These are phyloP conservation scores for Harpegnathos saltator DNA, from an alignment of 1,140 invertebrate species.

Conservation along the genomic window DNA sequence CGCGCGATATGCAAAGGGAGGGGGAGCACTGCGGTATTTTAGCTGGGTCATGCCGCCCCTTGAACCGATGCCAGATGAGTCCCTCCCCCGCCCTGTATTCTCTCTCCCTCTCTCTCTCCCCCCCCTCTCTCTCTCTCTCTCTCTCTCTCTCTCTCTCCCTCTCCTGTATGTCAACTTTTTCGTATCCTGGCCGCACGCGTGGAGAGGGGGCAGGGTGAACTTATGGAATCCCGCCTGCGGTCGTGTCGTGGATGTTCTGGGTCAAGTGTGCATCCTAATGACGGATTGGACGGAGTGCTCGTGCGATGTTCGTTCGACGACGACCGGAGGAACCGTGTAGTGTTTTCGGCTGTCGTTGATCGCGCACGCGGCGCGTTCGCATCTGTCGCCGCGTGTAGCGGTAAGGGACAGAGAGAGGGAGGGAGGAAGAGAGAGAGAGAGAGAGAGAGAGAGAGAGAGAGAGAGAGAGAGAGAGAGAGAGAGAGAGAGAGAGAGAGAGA, in stretches of 20 bases:
- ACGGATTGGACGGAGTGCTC: constrained; percentile 35
- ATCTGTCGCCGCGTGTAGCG: neutral
- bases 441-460: no score
- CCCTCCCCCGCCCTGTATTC: constrained; percentile 34
- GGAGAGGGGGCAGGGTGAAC: neutral
- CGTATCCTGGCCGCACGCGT: constrained; percentile 37
- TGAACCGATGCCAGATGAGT: constrained; percentile 71
- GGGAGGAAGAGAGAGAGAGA: no score
- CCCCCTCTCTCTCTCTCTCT: neutral
- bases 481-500: no score
- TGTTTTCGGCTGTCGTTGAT: neutral
- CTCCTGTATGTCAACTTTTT: constrained; percentile 51
- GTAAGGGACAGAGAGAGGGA: no score
- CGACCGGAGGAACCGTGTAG: neutral
- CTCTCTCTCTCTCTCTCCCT: no score
- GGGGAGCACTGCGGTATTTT: constrained; percentile 74
- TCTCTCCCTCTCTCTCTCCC: no score
- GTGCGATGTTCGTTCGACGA: neutral
- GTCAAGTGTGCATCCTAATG: constrained; percentile 75
- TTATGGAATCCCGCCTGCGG: constrained; percentile 51
- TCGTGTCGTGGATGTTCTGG: constrained; percentile 67
- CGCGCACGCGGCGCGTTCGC: neutral
- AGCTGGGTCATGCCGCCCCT: constrained; percentile 69
- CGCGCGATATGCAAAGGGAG: constrained; percentile 68
- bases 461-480: no score